Conservation (phyloP, 2,797 vertebrate species). For the Melanotaenia parkinsoni region DNA sequence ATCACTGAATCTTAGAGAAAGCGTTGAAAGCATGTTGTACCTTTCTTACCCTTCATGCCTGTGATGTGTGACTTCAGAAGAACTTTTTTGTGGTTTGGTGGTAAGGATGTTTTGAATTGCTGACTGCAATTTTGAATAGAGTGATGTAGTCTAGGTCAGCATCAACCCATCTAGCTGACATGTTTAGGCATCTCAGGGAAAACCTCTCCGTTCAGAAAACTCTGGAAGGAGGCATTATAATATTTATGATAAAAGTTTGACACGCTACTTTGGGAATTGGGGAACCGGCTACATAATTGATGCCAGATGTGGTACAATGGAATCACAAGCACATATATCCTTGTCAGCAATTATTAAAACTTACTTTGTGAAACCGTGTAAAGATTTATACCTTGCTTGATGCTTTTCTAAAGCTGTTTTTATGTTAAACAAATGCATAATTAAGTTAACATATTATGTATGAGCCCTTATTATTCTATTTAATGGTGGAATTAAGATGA, state of each 20-base stretch:
- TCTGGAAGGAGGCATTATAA: slow-evolving; percentile 35
- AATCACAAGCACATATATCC: slow-evolving; percentile 40
- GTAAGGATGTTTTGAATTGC: slow-evolving; percentile 2
- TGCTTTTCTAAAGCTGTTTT: slow-evolving; percentile 12
- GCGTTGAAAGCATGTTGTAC: background rate
- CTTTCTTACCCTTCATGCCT: background rate
- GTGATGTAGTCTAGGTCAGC: slow-evolving; percentile 11
- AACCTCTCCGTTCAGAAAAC: slow-evolving; percentile 23
- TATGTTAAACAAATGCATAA: background rate
- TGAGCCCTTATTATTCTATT: background rate
- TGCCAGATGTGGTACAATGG: slow-evolving; percentile 36
- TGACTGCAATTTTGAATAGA: slow-evolving; percentile 11
- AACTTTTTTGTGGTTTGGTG: background rate
- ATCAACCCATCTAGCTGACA: slow-evolving; percentile 28
- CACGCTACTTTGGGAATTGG: slow-evolving; percentile 52
- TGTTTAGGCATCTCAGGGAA: slow-evolving; percentile 50
- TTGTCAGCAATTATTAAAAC: slow-evolving; percentile 23
- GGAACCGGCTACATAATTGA: slow-evolving; percentile 48
- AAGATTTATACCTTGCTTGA: background rate
- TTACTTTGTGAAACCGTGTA: background rate
- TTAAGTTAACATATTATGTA: background rate
- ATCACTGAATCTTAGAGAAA: background rate
- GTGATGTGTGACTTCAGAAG: background rate
- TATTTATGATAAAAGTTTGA: slow-evolving; percentile 54
- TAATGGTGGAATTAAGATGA: background rate